phyloP scores from a whole-genome alignment of 1,140 invertebrate genomes.

The Helicoverpa armigera region DNA sequence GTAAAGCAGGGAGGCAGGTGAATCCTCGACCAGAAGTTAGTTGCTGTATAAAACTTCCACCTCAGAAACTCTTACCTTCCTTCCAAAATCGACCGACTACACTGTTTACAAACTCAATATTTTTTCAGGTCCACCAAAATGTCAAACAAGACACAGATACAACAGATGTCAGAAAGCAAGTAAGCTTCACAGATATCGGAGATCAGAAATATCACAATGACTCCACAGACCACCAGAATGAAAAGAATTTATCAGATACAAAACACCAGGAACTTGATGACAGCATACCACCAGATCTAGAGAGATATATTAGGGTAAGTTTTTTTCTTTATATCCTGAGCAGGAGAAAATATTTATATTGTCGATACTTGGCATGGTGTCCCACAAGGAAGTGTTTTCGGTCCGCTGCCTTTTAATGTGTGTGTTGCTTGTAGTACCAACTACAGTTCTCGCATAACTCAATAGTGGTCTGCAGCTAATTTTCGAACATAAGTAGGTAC shows the following conservation, averaged over 20 bases:
- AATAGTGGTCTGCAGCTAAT: too few relatives aligned
- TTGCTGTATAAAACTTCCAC: too few relatives aligned
- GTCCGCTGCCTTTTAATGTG: too few relatives aligned
- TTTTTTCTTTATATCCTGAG: neutral
- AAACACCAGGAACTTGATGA: constrained; percentile 54
- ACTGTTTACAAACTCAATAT: neutral
- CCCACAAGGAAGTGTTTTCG: too few relatives aligned
- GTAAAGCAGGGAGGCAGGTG: too few relatives aligned
- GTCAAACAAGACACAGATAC: constrained; percentile 7
- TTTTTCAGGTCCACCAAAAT: constrained; percentile 35
- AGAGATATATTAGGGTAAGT: constrained; percentile 81
- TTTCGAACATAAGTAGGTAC: too few relatives aligned
- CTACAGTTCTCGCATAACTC: too few relatives aligned
- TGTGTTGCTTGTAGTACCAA: too few relatives aligned
- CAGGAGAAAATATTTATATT: too few relatives aligned
- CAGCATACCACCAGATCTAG: constrained; percentile 72
- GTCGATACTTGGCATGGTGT: too few relatives aligned
- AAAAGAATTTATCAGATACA: constrained; percentile 13
- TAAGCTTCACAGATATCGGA: constrained; percentile 54
- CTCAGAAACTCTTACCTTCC: neutral
- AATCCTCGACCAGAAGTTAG: too few relatives aligned
- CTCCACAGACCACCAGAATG: constrained; percentile 51
- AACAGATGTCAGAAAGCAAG: constrained; percentile 45
- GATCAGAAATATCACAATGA: constrained; percentile 61
- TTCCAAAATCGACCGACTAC: neutral